A percentile compares a stretch with the other conserved stretches of the same genome.
phyloP scores from a whole-genome alignment of 2,888 invertebrate genomes.

The Cerastoderma edule region DNA sequence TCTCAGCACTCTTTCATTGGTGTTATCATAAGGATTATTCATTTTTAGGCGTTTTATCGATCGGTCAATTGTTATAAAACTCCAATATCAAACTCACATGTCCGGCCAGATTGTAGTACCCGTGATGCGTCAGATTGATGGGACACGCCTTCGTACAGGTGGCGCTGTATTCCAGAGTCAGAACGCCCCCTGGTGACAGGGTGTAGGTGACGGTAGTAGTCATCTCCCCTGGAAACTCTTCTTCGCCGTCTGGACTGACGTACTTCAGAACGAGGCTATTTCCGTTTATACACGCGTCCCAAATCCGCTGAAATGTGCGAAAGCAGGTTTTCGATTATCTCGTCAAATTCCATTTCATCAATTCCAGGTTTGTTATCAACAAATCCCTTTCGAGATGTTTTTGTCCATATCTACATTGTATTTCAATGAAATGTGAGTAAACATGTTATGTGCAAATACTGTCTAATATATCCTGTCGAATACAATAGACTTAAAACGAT shows the following conservation, averaged over 20 bases:
- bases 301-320: constrained; percentile 87
- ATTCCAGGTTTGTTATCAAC: no score
- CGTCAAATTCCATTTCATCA: no score
- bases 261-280: constrained; percentile 90
- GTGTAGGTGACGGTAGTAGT: constrained; percentile 89
- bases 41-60: not conserved
- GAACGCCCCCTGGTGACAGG: constrained; percentile 88
- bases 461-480: no score
- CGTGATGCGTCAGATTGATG: constrained; percentile 93
- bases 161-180: constrained; percentile 91
- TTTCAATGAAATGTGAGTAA: no score
- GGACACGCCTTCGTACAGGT: constrained; percentile 91
- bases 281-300: constrained; percentile 88
- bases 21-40: no score
- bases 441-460: no score
- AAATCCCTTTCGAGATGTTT: no score
- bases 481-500: no score
- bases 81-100: constrained; percentile 87
- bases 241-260: constrained; percentile 90
- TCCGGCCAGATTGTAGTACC: constrained; percentile 96
- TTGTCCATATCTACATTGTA: no score
- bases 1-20: no score
- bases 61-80: not conserved
- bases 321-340: no score
- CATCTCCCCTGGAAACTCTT: constrained; percentile 95